These are phyloP conservation scores for Campodea augens DNA, from an alignment of 1,140 invertebrate genomes.

Conservation along the genomic window DNA sequence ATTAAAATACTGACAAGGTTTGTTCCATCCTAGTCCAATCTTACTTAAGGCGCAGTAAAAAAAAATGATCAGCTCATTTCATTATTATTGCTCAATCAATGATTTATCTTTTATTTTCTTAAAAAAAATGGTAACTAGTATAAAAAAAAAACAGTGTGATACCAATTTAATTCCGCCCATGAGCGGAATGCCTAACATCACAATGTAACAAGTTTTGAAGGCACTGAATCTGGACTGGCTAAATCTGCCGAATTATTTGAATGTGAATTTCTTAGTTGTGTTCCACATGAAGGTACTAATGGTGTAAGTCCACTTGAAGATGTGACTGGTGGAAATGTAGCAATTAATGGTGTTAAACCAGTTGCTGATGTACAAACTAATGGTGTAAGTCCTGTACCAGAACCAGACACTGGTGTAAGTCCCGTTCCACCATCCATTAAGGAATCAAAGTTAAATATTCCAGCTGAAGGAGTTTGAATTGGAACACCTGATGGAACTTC, in stretches of 20 bases:
- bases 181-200: conserved; percentile 29
- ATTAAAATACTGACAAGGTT: too few relatives aligned
- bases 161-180: too few relatives aligned
- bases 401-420: conserved; percentile 45
- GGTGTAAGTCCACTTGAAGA: conserved; percentile 17
- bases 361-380: conserved; percentile 11
- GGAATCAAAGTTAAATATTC: conserved; percentile 79
- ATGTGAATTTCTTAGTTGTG: conserved; percentile 39
- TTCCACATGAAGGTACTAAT: conserved; percentile 41
- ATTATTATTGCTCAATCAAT: too few relatives aligned
- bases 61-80: too few relatives aligned
- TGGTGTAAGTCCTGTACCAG: conserved; percentile 11
- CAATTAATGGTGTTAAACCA: conserved; percentile 12
- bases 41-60: too few relatives aligned
- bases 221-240: conserved; percentile 42
- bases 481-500: conserved; percentile 57
- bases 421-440: conserved; percentile 84
- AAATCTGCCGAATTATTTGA: conserved; percentile 33
- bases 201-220: conserved; percentile 52
- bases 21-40: too few relatives aligned
- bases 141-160: too few relatives aligned
- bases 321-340: conserved; percentile 10
- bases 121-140: too few relatives aligned
- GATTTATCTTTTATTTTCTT: too few relatives aligned
- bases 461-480: conserved; percentile 70